A percentile compares a stretch with the other conserved stretches of the same genome.
Evolutionary conservation across 2,888 invertebrate species (phyloP).

Genomic region (Heteromyza rotundicornis): DNA sequence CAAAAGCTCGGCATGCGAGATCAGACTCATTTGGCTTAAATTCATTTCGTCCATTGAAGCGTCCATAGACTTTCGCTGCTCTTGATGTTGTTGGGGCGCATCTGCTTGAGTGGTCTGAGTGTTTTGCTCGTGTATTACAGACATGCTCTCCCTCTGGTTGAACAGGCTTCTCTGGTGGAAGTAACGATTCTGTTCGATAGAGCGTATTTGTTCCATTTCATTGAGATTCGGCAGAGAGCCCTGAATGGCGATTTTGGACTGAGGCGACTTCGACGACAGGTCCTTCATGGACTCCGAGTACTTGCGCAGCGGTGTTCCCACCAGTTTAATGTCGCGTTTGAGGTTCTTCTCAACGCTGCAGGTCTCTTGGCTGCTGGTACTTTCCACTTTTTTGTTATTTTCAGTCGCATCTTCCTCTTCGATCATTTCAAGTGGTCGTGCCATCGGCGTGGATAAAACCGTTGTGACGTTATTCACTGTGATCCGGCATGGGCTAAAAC

Average conservation of each 20-base stretch:
- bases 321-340: slow-evolving; percentile 53
- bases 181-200: slow-evolving; percentile 62
- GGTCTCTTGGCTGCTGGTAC: slow-evolving; percentile 5
- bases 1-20: slow-evolving; percentile 45
- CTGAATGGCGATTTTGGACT: slow-evolving; percentile 47
- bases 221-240: slow-evolving; percentile 63
- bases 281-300: slow-evolving; percentile 60
- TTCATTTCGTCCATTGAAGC: slow-evolving; percentile 35
- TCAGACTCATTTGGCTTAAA: slow-evolving; percentile 44
- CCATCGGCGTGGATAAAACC: slow-evolving; percentile 38
- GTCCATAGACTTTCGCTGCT: slow-evolving; percentile 13
- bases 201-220: slow-evolving; percentile 56
- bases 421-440: slow-evolving; percentile 51
- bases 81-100: not conserved
- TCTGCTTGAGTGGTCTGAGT: not conserved
- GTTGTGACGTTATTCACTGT: slow-evolving; percentile 52
- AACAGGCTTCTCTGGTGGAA: slow-evolving; percentile 29
- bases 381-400: slow-evolving; percentile 3
- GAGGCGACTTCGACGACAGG: slow-evolving; percentile 49
- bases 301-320: slow-evolving; percentile 58
- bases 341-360: slow-evolving; percentile 34
- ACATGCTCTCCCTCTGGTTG: not conserved
- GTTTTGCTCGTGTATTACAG: not conserved
- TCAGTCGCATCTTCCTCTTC: slow-evolving; percentile 47
- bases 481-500: slow-evolving; percentile 17